Base-by-base conservation (phyloP, 2,797 vertebrate species). In the Danio aesculapii region DNA sequence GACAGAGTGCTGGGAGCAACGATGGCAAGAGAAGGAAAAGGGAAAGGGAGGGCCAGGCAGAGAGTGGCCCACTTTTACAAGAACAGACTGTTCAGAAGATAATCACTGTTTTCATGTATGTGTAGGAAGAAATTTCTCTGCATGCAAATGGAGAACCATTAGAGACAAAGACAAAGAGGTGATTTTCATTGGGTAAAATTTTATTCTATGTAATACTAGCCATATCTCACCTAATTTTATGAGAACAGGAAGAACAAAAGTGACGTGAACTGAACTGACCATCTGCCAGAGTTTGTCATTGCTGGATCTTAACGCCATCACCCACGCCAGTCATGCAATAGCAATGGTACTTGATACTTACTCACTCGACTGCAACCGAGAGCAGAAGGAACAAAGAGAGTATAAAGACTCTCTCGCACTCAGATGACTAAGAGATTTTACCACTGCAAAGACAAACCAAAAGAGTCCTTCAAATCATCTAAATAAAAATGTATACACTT, bases 1-100 rank as follows among this genome's bases (percentile, higher is more conserved):
- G 80, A 85, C 77, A 72, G 68, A 67, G 82, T 5, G 2, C 21
- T 80, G 79, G 96, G 86, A 87, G 96, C 79, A 81, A 97, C 17
- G 71, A 66, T 16, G 59, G 62, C 52, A 64, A 80, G 64, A 75
- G 75, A 67, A 62, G 73, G 68, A 77, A 30, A 68, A 59, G n/a
- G 61, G 53, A 66, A 67, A 41, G 82, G 53, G 81, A 62, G 86
- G 83, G 75, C 76, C 83, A 12, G 19, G 62, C 81, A 69, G 83
- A 82, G 73, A 78, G 14, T 88, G 90, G 86, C 91, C 91, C 87
- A 90, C 85, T 92, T 93, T 84, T 88, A 73, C 80, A 71, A 47
- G 91, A 91, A 92, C 89, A 90, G 86, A 88, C 46, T 81, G 87
- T 90, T 86, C 87, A 87, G 87, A 84, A 30, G 53, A 17, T 70